phyloP scores from a whole-genome alignment of 2,888 invertebrate genomes.

The Apamea epomidion region DNA sequence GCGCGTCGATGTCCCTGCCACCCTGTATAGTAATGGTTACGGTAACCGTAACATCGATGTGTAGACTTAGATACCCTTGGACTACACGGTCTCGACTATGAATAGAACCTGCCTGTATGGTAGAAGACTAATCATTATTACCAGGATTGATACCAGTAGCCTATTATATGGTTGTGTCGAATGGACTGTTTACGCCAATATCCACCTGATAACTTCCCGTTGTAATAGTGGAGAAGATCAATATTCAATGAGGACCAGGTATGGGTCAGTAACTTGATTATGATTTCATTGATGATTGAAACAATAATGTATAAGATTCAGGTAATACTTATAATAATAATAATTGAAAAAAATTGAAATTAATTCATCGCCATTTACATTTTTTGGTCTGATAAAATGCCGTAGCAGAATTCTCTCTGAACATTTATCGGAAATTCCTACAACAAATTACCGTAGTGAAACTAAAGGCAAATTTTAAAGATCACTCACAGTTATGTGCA shows the following conservation, averaged over 20 bases:
- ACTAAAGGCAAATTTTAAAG: slow-evolving; percentile 46
- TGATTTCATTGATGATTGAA: not conserved
- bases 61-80: not conserved
- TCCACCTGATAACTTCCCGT: not conserved
- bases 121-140: slow-evolving; percentile 30
- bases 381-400: slow-evolving; percentile 8
- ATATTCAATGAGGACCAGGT: not conserved
- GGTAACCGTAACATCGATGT: not conserved
- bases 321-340: too few species aligned
- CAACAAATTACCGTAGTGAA: slow-evolving; percentile 36
- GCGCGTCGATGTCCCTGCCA: too few species aligned
- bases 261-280: too few species aligned
- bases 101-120: slow-evolving; percentile 21
- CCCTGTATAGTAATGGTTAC: too few species aligned
- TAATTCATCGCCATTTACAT: not conserved
- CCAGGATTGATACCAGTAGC: slow-evolving; percentile 2
- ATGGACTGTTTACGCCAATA: slow-evolving; percentile 19
- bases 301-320: not conserved
- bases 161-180: slow-evolving; percentile 9
- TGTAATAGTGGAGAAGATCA: not conserved
- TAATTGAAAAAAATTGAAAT: not conserved
- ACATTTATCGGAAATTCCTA: slow-evolving; percentile 42
- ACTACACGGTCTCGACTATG: slow-evolving; percentile 24
- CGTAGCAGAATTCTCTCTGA: slow-evolving; percentile 3
- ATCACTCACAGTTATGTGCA: slow-evolving; percentile 38